Base-by-base conservation (phyloP, 2,797 vertebrate genomes). In the Cottoperca gobio region DNA sequence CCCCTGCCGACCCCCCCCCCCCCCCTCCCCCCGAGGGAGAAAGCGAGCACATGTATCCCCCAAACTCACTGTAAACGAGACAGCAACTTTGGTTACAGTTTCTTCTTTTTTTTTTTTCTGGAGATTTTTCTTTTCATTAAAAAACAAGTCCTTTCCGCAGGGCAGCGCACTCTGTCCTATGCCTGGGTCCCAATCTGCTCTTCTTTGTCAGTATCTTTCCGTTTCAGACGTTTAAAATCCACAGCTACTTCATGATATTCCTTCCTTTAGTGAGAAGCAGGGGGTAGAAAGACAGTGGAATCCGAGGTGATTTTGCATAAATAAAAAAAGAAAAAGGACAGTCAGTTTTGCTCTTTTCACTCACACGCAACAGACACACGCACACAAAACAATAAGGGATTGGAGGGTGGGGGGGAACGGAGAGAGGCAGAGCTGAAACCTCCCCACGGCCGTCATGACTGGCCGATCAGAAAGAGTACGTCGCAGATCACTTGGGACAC, bases 231-330 rank as follows among this genome's bases (percentile, higher is more conserved):
- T 71, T 88, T 90, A 88, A 91, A 93, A 93, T 94, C 92, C 91
- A 91, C 90, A 79, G 83, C 88, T 89, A 93, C 93, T 94, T 94
- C 94, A 93, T 95, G 93, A 94, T 88, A 87, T 94, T 92, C 94
- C 89, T 96, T 97, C 95, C 95, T 97, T 96, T 85, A 93, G 95
- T 96, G 95, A 96, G 95, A 97, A 96, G 96, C 95, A 94, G 90
- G 93, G 8, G 87, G 86, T 78, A 91, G 94, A 93, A 90, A 96
- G 95, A 97, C 95, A 96, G 96, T 97, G 97, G 96, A 97, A 97
- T 99, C 96, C 96, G 96, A 98, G 97, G 97, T 98, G 97, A 97
- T 97, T 99, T 99, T 99, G 97, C 97, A 99, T 99, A 99, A 99
- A 99, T 98, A 93, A 99, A 98, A 98, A 96, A 92, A 88, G 65